Evolutionary conservation across 2,888 invertebrate species (phyloP), one percentile per base, ranked within the genome.

Genomic region (Leucophenga montana): DNA sequence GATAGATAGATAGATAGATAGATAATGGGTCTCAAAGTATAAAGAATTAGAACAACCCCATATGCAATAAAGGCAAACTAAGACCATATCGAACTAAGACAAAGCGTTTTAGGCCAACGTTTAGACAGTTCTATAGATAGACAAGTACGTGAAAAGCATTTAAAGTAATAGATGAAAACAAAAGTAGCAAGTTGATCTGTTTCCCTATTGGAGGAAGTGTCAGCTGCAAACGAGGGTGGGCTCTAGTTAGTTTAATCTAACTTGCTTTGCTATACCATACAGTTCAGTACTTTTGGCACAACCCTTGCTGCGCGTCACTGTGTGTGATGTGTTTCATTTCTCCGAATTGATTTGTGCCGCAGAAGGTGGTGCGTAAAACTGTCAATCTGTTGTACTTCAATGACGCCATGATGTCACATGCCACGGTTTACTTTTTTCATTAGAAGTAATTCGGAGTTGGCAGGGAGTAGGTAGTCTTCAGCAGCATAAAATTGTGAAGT

Each of bases 121-220:
- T 1, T 39, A 11, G 39, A 39, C 39, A 39, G 39, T 11, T 39
- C 4, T 5, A 39, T 39, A 8, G 39, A 8, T 1, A 39, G 39
- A 39, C 39, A 39, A 78, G 77, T 79, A 82, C 82, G 82, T 82
- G 83, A 75, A 80, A 82, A 80, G 83, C 82, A 82, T 82, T 82
- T 82, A 80, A 80, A 82, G 77, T 83, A 81, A 81, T 81, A n/a
- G 33, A n/a, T 3, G 57, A 14, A 39, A 39, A 11, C 9, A 39
- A 39, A 39, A 39, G 27, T 27, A 2, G 27, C 27, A 27, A 27
- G 27, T 27, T 27, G 27, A 27, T 27, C 4, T 27, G 27, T 27
- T 27, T 27, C 27, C 27, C 3, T 27, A 27, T 27, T 27, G 4
- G 27, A 27, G 2, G 27, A 27, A 27, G 27, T 27, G 27, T 27